Base-by-base conservation (phyloP, 92 coral and sea anemone species). In the Actinernus sp. region DNA sequence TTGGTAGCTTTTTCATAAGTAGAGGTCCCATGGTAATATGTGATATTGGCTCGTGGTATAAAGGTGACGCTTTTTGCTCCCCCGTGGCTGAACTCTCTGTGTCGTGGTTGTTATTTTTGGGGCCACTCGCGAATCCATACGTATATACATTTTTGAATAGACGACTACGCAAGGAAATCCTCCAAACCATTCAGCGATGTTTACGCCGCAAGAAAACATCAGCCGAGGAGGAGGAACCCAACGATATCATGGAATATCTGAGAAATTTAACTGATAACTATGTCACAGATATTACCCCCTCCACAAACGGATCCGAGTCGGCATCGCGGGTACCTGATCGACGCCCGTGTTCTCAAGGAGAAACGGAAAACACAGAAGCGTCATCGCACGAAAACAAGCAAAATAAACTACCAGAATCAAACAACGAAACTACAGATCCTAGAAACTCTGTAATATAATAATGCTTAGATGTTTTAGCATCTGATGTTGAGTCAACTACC, bases 161-260 rank as follows among this genome's bases (percentile, higher is more conserved):
- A 48, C 74, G 79, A 54, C 97, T 90, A 47, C 84, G 97, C 29
- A 83, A 67, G 24, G 97, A 90, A 47, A 16, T 86, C 3, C 57
- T 61, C 10, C 79, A 52, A n/a, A 65, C 37, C 16, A 48, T 70
- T 38, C 52, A 60, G 5, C 57, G 76, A 21, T 49, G 31, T 31
- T 23, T 26, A 13, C 17, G 12, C n/a, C 61, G 55, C 22, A 43
- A 24, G 61, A 59, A 49, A 39, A 60, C 34, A 20, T 21, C 54
- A 16, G 43, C 44, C 2, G 92, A 68, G 19, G 93, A 88, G 0
- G 88, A 90, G 23, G 97, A 90, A 36, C 97, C 97, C 0, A 90
- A 86, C 40, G 97, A 90, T 61, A 81, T 90, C 39, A 55, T 90
- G 2, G 97, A 90, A 20, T 90, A 90, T 38, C 46, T 90, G 11